These are phyloP conservation scores for Heliconius cydno DNA, from an alignment of 2,888 invertebrate species.

Conservation along the genomic window DNA sequence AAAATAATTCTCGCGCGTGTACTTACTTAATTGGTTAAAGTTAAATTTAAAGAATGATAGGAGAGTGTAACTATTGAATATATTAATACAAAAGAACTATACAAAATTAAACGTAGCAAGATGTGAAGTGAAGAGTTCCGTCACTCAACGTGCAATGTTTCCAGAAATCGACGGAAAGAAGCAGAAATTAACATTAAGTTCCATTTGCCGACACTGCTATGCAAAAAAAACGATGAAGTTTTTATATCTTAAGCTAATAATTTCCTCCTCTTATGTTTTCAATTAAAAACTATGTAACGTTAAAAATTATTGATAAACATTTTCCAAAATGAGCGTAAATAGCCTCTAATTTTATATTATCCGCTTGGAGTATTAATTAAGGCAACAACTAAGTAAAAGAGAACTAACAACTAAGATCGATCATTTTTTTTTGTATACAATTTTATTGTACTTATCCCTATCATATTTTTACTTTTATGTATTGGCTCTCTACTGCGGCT, in stretches of 20 bases:
- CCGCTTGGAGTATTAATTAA: slow-evolving; percentile 29
- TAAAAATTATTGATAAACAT: neutral
- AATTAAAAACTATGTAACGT: neutral
- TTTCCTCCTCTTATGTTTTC: neutral
- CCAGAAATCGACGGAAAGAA: too few relatives aligned
- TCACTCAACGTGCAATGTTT: too few relatives aligned
- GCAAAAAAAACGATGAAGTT: too few relatives aligned
- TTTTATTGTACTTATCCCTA: neutral
- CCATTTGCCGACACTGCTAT: too few relatives aligned
- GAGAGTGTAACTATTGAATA: too few relatives aligned
- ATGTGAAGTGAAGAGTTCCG: too few relatives aligned
- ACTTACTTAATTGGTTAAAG: neutral
- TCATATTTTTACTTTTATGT: neutral
- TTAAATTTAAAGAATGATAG: too few relatives aligned
- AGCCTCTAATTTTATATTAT: slow-evolving; percentile 31
- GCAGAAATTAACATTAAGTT: too few relatives aligned
- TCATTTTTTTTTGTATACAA: neutral
- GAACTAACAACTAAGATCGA: neutral
- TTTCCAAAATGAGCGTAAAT: slow-evolving; percentile 20
- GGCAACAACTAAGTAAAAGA: neutral
- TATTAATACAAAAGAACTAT: too few relatives aligned
- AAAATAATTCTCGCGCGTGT: neutral
- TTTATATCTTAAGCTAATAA: neutral
- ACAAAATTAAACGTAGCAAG: too few relatives aligned
- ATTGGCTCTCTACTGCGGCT: too few relatives aligned